phyloP scores from a whole-genome alignment of 2,888 invertebrate genomes.

The Amblyteles armatorius region DNA sequence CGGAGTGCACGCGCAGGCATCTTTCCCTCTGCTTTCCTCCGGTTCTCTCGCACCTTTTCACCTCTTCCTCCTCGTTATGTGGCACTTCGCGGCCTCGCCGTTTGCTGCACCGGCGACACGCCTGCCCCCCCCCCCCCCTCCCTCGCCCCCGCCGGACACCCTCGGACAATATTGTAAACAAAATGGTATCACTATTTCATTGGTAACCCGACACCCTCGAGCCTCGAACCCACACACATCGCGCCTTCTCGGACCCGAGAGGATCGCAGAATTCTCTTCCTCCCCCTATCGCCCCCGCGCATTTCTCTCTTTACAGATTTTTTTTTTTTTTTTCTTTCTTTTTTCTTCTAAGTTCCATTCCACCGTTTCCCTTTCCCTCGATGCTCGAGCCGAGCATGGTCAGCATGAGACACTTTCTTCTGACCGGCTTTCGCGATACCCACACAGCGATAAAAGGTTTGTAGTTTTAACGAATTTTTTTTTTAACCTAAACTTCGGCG shows the following conservation, averaged over 20 bases:
- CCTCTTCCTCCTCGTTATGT: conserved; percentile 68
- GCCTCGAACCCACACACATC: conserved; percentile 82
- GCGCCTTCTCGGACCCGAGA: conserved; percentile 64
- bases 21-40: conserved; percentile 60
- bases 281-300: conserved; percentile 49
- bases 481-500: not conserved
- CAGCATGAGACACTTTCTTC: not conserved
- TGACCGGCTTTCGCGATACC: not conserved
- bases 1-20: conserved; percentile 66
- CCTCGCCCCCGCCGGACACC: conserved; percentile 72
- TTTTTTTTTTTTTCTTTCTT: conserved; percentile 26
- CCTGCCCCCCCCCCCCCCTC: conserved; percentile 38
- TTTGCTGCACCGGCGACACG: conserved; percentile 69
- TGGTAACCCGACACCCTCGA: conserved; percentile 82
- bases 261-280: conserved; percentile 63
- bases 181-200: conserved; percentile 84
- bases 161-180: conserved; percentile 83
- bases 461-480: not conserved
- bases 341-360: conserved; percentile 33
- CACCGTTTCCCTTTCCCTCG: conserved; percentile 45
- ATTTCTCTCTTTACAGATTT: conserved; percentile 50
- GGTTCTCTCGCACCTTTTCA: conserved; percentile 62
- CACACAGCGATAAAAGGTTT: not conserved
- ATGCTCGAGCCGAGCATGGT: conserved; percentile 27
- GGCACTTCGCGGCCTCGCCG: conserved; percentile 59